phyloP scores from a whole-genome alignment of 2,113 vertebrate genomes.

The Neopipo cinnamomea region DNA sequence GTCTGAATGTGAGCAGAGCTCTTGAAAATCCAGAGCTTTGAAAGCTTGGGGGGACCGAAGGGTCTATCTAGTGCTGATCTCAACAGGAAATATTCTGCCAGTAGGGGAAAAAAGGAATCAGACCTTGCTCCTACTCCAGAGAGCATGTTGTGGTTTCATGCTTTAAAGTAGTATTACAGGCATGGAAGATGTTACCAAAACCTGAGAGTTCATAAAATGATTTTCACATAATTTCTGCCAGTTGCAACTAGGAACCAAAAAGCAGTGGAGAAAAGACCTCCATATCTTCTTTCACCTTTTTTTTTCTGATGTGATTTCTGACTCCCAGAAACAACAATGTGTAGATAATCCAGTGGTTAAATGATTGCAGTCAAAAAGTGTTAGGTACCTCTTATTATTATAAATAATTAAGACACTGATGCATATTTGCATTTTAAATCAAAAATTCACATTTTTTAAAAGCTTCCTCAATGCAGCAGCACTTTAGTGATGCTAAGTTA shows the following conservation, averaged over 20 bases:
- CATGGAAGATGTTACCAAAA: background rate
- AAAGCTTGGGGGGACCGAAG: background rate
- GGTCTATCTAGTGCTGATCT: background rate
- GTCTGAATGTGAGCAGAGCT: background rate
- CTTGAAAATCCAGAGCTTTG: background rate
- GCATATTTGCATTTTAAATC: background rate
- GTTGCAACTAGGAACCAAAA: background rate
- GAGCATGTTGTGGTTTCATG: background rate
- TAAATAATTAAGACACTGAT: background rate
- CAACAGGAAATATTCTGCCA: accelerated
- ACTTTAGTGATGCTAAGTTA: background rate
- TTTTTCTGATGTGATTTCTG: background rate
- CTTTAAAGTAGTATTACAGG: background rate
- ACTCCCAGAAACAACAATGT: no score
- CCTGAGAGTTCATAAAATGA: background rate
- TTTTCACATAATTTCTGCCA: background rate
- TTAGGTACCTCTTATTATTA: background rate
- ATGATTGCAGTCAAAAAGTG: background rate
- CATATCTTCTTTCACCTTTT: background rate
- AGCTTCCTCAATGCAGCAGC: background rate
- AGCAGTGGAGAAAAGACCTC: background rate
- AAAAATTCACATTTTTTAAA: background rate
- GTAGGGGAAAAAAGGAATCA: background rate
- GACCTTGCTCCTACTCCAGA: background rate
- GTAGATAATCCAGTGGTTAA: background rate